phyloP scores from a whole-genome alignment of 2,797 vertebrate species.

The Brachymystax lenok region DNA sequence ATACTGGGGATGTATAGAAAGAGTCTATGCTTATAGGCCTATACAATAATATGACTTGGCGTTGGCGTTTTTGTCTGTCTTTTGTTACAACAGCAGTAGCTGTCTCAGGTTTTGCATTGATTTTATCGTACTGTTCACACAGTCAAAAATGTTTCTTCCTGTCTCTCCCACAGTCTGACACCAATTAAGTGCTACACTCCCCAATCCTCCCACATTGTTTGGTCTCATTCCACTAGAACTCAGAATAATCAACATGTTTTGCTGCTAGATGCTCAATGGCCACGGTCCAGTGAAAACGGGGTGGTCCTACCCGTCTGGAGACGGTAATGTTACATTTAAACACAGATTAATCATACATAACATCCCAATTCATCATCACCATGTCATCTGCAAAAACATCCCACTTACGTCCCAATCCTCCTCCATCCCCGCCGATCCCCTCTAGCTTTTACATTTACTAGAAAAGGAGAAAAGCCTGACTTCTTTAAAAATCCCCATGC shows the following conservation, averaged over 20 bases:
- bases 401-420: slow-evolving; percentile 54
- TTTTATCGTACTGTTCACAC: not conserved
- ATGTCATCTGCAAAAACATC: slow-evolving; percentile 75
- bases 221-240: slow-evolving; percentile 28
- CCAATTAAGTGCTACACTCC: not conserved
- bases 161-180: not conserved
- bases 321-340: slow-evolving; percentile 75
- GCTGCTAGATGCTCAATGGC: slow-evolving; percentile 28
- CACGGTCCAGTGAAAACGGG: slow-evolving; percentile 59
- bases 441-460: slow-evolving; percentile 3
- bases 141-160: not conserved
- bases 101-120: not conserved
- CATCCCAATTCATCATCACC: slow-evolving; percentile 74
- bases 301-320: slow-evolving; percentile 58
- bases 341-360: slow-evolving; percentile 76
- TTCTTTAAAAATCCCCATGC: slow-evolving; percentile 52
- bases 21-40: slow-evolving; percentile 5
- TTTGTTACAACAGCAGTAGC: not conserved
- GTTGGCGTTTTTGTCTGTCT: not conserved
- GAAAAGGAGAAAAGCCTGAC: slow-evolving; percentile 52
- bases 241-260: slow-evolving; percentile 66
- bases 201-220: not conserved
- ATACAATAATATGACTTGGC: not conserved
- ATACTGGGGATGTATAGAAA: slow-evolving; percentile 32
- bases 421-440: not conserved